A percentile compares a stretch with the other conserved stretches of the same genome.
Evolutionary conservation across 2,113 vertebrate genomes (phyloP).

Genomic region (Hydropotes inermis): DNA sequence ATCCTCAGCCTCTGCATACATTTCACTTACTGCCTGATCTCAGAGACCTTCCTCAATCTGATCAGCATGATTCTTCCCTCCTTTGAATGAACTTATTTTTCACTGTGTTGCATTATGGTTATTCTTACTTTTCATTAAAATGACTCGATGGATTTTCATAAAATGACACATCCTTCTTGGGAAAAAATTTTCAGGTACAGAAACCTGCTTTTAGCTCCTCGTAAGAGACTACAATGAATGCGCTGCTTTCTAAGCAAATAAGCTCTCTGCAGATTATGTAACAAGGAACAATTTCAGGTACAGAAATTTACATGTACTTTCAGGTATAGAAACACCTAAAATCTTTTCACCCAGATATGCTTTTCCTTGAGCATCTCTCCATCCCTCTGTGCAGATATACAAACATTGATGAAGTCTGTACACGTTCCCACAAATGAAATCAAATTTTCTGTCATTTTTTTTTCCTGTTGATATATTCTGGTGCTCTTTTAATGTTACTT

Average conservation of each 20-base stretch:
- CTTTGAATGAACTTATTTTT: not conserved
- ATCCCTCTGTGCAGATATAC: not conserved
- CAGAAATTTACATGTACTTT: not conserved
- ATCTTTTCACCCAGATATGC: not conserved
- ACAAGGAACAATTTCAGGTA: constrained; percentile 66
- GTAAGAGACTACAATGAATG: not conserved
- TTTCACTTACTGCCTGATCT: not conserved
- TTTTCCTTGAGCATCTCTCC: not conserved
- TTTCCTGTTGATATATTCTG: not conserved
- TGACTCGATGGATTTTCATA: not conserved
- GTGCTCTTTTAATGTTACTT: not conserved
- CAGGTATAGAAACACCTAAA: not conserved
- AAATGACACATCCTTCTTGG: not conserved
- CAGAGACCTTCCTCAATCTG: not conserved
- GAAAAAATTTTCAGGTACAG: not conserved
- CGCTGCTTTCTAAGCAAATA: constrained; percentile 54
- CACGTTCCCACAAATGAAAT: not conserved
- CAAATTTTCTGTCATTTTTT: not conserved
- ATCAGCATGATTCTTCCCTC: not conserved
- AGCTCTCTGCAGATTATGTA: constrained; percentile 73
- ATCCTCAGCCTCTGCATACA: not conserved
- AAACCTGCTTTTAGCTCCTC: constrained; percentile 40
- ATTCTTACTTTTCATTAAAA: not conserved
- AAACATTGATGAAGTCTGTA: not conserved
- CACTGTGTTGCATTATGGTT: not conserved